Conservation (phyloP, 1,140 invertebrate species). For the Pararge aegeria region DNA sequence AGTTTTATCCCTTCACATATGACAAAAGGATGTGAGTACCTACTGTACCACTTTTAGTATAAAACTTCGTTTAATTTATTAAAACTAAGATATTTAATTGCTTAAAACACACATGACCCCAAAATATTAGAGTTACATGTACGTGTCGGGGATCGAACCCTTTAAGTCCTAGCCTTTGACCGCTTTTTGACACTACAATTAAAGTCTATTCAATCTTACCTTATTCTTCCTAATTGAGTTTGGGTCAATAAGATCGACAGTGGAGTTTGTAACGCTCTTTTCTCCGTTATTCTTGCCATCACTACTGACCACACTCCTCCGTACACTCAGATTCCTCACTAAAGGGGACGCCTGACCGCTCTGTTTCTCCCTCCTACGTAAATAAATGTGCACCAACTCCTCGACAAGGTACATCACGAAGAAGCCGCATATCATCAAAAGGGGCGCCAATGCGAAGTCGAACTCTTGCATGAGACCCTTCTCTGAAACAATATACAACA, state of each 20-base stretch:
- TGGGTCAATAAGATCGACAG: slow-evolving; percentile 62
- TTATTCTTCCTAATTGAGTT: slow-evolving; percentile 44
- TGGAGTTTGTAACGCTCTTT: slow-evolving; percentile 67
- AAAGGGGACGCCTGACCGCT: slow-evolving; percentile 58
- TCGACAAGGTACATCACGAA: slow-evolving; percentile 93
- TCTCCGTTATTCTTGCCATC: slow-evolving; percentile 42
- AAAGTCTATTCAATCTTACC: slow-evolving; percentile 33
- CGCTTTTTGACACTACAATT: too few species aligned
- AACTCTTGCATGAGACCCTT: slow-evolving; percentile 72
- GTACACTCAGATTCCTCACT: slow-evolving; percentile 70
- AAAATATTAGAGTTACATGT: too few species aligned
- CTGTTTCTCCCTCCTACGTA: slow-evolving; percentile 76
- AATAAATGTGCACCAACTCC: slow-evolving; percentile 87
- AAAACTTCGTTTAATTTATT: too few species aligned
- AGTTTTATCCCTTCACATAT: too few species aligned
- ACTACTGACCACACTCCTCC: slow-evolving; percentile 44
- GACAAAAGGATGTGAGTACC: too few species aligned
- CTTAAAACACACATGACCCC: too few species aligned
- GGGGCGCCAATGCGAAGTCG: slow-evolving; percentile 85
- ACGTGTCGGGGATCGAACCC: too few species aligned
- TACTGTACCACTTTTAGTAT: too few species aligned
- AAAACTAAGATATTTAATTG: too few species aligned
- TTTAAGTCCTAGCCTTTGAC: too few species aligned
- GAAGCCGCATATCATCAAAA: slow-evolving; percentile 88
- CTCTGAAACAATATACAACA: slow-evolving; percentile 42